Conservation (phyloP, 2,113 vertebrate genomes). For the Dascyllus trimaculatus region DNA sequence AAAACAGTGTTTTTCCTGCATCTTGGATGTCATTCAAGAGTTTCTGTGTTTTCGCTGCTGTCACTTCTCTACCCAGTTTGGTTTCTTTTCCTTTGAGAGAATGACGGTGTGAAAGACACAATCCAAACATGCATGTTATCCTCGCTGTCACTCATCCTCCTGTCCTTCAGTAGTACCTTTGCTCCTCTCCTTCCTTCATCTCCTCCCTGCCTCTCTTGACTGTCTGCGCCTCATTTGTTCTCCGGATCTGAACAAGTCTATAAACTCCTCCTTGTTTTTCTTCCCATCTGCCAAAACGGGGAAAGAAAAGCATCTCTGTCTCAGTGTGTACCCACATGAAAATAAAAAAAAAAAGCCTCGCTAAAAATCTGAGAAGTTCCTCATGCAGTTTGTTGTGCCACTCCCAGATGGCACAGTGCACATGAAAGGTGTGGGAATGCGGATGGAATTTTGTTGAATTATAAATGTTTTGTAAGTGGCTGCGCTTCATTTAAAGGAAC, state of each 20-base stretch:
- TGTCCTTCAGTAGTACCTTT: constrained; percentile 31
- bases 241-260: constrained; percentile 28
- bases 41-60: constrained; percentile 16
- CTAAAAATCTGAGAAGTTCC: constrained; percentile 30
- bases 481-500: constrained; percentile 21
- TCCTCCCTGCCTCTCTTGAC: not conserved
- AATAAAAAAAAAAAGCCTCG: not conserved
- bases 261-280: constrained; percentile 26
- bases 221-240: constrained; percentile 32
- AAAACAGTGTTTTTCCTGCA: constrained; percentile 15
- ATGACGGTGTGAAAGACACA: not conserved
- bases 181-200: constrained; percentile 14
- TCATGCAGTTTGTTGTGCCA: constrained; percentile 5
- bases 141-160: constrained; percentile 12
- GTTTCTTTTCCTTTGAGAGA: constrained; percentile 24
- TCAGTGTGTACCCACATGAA: constrained; percentile 20
- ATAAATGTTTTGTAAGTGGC: constrained; percentile 6
- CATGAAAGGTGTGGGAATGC: constrained; percentile 22
- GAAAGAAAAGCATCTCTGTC: not conserved
- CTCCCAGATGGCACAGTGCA: constrained; percentile 6
- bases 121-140: not conserved
- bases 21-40: constrained; percentile 31
- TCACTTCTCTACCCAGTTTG: constrained; percentile 2
- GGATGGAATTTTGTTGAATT: not conserved
- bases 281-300: constrained; percentile 28